Conservation (phyloP, 2,888 invertebrate species). For the Dasysyrphus albostriatus region DNA sequence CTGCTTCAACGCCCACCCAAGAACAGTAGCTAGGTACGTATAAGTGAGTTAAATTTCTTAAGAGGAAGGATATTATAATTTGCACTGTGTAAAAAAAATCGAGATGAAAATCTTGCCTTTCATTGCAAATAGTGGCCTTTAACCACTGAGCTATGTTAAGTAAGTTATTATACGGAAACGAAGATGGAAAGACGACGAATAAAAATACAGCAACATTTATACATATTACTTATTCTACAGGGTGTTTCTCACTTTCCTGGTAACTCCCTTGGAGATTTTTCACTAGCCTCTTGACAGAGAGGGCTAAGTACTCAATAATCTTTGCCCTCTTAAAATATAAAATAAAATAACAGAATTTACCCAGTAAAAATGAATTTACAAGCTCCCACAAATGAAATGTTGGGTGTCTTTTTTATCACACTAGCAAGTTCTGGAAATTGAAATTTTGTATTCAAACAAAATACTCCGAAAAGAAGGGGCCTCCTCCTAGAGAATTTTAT, state of each 20-base stretch:
- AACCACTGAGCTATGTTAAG: slow-evolving; percentile 14
- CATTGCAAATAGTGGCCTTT: not conserved
- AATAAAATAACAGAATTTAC: too few relatives aligned
- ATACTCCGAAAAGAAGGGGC: too few relatives aligned
- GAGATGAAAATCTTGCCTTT: slow-evolving; percentile 28
- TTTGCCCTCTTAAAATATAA: too few relatives aligned
- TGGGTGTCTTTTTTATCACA: too few relatives aligned
- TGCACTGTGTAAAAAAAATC: not conserved
- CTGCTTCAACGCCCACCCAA: not conserved
- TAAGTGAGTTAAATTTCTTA: slow-evolving; percentile 35
- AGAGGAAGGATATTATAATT: slow-evolving; percentile 12
- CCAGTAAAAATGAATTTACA: too few relatives aligned
- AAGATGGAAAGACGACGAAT: slow-evolving; percentile 14
- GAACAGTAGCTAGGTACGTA: not conserved
- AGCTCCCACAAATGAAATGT: too few relatives aligned
- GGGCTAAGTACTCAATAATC: too few relatives aligned
- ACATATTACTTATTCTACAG: not conserved
- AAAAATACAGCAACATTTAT: not conserved
- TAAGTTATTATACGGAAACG: slow-evolving; percentile 9
- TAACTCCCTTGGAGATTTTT: not conserved
- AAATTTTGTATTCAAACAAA: too few relatives aligned
- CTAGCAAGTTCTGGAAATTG: too few relatives aligned
- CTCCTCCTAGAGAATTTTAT: too few relatives aligned
- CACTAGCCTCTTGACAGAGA: too few relatives aligned
- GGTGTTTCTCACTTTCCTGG: not conserved